Evolutionary conservation across 2,888 invertebrate species (phyloP).

Genomic region (Epinotia brunnichana): DNA sequence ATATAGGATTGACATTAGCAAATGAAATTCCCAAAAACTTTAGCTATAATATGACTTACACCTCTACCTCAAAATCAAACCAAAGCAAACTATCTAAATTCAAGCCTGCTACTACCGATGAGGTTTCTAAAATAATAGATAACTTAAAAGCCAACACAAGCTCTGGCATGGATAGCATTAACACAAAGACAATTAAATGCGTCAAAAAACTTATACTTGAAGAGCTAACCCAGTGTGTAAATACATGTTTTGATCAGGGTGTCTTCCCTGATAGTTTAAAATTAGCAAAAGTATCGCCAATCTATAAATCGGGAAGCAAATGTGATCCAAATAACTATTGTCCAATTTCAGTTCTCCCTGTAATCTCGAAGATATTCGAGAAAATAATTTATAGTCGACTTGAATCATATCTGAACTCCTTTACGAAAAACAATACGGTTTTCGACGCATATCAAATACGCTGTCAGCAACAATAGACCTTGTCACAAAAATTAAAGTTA

Average conservation of each 20-base stretch:
- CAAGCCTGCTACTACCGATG: constrained; percentile 1
- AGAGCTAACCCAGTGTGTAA: constrained; percentile 3
- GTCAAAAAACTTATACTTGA: neutral
- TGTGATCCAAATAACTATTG: constrained; percentile 21
- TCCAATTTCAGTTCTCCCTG: neutral
- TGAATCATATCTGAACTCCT: neutral
- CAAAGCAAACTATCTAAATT: neutral
- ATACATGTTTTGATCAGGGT: constrained; percentile 3
- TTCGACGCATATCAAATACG: no score
- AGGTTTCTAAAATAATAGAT: no score
- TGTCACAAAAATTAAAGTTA: no score
- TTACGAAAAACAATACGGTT: no score
- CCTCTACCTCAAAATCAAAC: neutral
- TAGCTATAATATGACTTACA: neutral
- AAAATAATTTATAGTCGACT: constrained; percentile 12
- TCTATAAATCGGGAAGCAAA: constrained; percentile 22
- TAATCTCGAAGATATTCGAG: constrained; percentile 24
- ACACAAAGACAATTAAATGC: no score
- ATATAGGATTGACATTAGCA: constrained; percentile 6
- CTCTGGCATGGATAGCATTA: no score
- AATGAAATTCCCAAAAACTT: neutral
- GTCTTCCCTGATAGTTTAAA: constrained; percentile 36
- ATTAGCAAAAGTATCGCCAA: constrained; percentile 15
- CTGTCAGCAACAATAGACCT: no score
- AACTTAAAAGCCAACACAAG: no score